Conservation (phyloP, 2,113 vertebrate species). For the Malurus cyaneus region DNA sequence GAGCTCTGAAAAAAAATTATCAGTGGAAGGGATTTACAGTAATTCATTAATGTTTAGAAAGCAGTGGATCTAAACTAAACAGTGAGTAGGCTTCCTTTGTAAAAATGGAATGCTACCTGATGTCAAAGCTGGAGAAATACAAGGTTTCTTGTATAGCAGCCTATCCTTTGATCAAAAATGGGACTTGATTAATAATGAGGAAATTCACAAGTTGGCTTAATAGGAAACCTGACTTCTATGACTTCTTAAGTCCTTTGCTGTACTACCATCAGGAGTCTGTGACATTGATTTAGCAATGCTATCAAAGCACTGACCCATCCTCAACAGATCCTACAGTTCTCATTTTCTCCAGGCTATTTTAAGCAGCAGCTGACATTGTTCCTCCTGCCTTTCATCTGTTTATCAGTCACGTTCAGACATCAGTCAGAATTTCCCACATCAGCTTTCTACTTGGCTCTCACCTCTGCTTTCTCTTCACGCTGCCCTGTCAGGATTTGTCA, state of each 20-base stretch:
- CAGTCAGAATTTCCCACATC: conserved; percentile 46
- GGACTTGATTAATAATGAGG: not conserved
- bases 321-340: conserved; percentile 47
- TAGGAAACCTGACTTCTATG: conserved; percentile 28
- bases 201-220: conserved; percentile 1
- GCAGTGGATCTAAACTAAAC: not conserved
- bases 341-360: conserved; percentile 61
- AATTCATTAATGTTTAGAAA: not conserved
- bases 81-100: not conserved
- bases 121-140: not conserved
- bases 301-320: conserved; percentile 56
- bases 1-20: not conserved
- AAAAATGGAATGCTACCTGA: not conserved
- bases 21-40: not conserved
- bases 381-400: conserved; percentile 42
- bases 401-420: conserved; percentile 60
- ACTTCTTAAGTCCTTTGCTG: conserved; percentile 23
- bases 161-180: not conserved
- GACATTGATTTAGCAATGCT: conserved; percentile 60
- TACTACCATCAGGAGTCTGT: not conserved
- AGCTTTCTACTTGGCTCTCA: conserved; percentile 14
- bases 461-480: not conserved
- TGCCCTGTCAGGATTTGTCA: conserved; percentile 9
- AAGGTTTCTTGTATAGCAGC: not conserved
- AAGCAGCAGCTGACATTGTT: conserved; percentile 47